Conservation (phyloP, 2,113 vertebrate genomes). For the Otolemur garnettii region DNA sequence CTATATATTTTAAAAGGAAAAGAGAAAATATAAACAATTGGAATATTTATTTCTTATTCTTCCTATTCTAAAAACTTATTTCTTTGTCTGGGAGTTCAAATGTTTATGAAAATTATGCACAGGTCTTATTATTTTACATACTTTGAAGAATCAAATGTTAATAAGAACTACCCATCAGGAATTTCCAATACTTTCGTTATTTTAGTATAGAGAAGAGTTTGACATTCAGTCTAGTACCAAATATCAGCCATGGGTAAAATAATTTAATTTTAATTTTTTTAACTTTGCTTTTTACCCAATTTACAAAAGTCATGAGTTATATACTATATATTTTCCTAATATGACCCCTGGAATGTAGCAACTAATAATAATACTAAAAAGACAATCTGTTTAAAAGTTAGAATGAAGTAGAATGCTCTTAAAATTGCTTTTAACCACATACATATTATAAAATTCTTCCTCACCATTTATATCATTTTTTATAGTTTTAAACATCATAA, state of each 20-base stretch:
- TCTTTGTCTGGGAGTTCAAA: not conserved
- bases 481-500: not conserved
- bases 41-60: conserved; percentile 45
- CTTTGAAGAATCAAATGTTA: conserved; percentile 43
- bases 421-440: not conserved
- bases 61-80: conserved; percentile 44
- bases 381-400: not conserved
- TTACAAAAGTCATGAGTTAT: not conserved
- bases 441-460: not conserved
- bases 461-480: not conserved
- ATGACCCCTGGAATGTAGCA: not conserved
- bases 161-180: not conserved
- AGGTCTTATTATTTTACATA: not conserved
- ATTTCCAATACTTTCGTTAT: conserved; percentile 1
- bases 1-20: not conserved
- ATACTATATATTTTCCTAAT: not conserved
- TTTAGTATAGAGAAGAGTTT: conserved; percentile 10
- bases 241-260: not conserved
- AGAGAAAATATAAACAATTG: not conserved
- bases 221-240: not conserved
- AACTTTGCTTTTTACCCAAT: not conserved
- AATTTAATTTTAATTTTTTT: not conserved
- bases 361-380: conserved; percentile 12
- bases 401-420: not conserved
- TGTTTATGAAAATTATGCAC: conserved; percentile 45